Conservation (phyloP, 2,797 vertebrate species). For the Diplodus sargus region DNA sequence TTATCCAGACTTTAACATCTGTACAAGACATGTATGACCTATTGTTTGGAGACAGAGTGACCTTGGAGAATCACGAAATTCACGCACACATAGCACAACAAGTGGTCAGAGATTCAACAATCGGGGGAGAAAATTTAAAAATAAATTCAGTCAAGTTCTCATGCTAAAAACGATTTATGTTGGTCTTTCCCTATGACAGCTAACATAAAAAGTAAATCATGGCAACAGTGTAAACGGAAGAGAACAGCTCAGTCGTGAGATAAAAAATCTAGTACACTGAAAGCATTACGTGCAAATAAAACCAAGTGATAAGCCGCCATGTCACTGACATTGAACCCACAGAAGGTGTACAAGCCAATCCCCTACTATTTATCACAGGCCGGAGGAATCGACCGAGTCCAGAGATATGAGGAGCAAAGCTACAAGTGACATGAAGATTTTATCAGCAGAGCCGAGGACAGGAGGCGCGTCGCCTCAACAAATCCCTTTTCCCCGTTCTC, state of each 20-base stretch:
- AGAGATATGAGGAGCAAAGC: conserved; percentile 70
- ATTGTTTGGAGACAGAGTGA: too few relatives aligned
- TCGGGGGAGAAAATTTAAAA: background rate
- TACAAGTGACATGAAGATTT: conserved; percentile 70
- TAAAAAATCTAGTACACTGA: conserved; percentile 46
- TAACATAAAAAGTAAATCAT: conserved; percentile 24
- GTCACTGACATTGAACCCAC: conserved; percentile 52
- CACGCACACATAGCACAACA: background rate
- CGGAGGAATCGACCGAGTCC: conserved; percentile 53
- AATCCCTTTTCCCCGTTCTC: conserved; percentile 54
- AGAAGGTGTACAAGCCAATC: conserved; percentile 52
- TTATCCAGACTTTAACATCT: too few relatives aligned
- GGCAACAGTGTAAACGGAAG: conserved; percentile 1
- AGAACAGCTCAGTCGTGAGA: conserved; percentile 30
- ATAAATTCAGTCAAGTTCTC: background rate
- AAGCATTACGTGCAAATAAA: conserved; percentile 66
- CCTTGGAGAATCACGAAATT: too few relatives aligned
- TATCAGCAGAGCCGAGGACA: conserved; percentile 65
- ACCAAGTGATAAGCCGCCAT: conserved; percentile 58
- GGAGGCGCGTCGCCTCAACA: conserved; percentile 44
- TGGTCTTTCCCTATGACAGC: background rate
- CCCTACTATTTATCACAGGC: conserved; percentile 68
- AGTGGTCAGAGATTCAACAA: background rate
- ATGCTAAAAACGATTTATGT: background rate
- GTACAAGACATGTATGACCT: too few relatives aligned